Conservation (phyloP, 2,888 invertebrate species). For the Rugalucina vietnamica region DNA sequence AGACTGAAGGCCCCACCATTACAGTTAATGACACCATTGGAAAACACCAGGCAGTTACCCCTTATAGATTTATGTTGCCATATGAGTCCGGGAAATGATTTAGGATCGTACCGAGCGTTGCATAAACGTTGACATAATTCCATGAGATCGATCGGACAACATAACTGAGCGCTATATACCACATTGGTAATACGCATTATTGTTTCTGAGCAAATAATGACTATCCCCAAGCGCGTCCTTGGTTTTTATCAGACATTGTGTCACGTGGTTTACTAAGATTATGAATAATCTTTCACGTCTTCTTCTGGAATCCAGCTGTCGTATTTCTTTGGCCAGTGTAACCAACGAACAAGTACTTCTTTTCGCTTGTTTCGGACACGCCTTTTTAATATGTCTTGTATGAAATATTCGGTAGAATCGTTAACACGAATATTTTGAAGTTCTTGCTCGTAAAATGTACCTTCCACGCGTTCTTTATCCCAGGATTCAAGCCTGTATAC, state of each 20-base stretch:
- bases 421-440: conserved; percentile 21
- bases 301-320: conserved; percentile 31
- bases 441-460: conserved; percentile 28
- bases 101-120: background rate
- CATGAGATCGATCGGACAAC: conserved; percentile 16
- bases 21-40: conserved; percentile 34
- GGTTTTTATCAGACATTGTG: too few relatives aligned
- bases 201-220: too few relatives aligned
- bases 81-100: background rate
- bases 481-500: conserved; percentile 33
- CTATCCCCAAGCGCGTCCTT: too few relatives aligned
- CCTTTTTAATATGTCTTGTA: conserved; percentile 18
- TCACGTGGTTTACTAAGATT: too few relatives aligned
- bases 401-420: conserved; percentile 15
- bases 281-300: conserved; percentile 1
- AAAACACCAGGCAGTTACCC: conserved; percentile 35
- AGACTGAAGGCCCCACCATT: conserved; percentile 16
- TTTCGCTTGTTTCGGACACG: background rate
- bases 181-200: conserved; percentile 34
- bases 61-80: background rate
- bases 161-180: conserved; percentile 20
- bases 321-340: conserved; percentile 41
- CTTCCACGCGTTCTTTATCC: conserved; percentile 22
- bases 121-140: conserved; percentile 14
- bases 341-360: conserved; percentile 30